Evolutionary conservation across 2,888 invertebrate genomes (phyloP).

Genomic region (Oasisia sp.): DNA sequence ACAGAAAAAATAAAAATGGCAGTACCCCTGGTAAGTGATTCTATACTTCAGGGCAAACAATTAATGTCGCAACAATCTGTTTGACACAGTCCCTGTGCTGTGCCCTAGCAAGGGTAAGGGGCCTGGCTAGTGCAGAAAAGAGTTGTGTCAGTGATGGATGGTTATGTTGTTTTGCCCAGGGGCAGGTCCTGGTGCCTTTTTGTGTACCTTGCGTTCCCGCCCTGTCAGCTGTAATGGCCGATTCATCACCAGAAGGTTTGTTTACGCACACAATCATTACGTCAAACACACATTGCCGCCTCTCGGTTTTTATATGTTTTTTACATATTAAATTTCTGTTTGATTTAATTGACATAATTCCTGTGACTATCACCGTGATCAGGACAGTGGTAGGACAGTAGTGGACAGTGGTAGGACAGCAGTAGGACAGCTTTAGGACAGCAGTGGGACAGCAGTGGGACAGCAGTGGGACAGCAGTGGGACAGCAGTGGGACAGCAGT

Average conservation of each 20-base stretch:
- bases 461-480: no score
- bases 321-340: neutral
- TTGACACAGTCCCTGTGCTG: neutral
- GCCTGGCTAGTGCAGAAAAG: neutral
- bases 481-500: no score
- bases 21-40: neutral
- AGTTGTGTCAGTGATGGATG: neutral
- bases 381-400: no score
- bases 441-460: no score
- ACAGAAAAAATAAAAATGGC: neutral
- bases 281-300: neutral
- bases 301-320: neutral
- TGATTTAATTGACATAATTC: neutral
- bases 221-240: neutral
- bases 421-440: no score
- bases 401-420: no score
- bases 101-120: neutral
- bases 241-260: neutral
- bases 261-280: neutral
- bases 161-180: neutral
- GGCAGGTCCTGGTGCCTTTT: neutral
- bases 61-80: neutral
- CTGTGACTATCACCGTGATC: neutral
- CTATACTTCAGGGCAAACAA: neutral
- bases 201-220: neutral